These are phyloP conservation scores for Merluccius polli DNA, from an alignment of 2,797 vertebrate genomes.

Conservation along the genomic window DNA sequence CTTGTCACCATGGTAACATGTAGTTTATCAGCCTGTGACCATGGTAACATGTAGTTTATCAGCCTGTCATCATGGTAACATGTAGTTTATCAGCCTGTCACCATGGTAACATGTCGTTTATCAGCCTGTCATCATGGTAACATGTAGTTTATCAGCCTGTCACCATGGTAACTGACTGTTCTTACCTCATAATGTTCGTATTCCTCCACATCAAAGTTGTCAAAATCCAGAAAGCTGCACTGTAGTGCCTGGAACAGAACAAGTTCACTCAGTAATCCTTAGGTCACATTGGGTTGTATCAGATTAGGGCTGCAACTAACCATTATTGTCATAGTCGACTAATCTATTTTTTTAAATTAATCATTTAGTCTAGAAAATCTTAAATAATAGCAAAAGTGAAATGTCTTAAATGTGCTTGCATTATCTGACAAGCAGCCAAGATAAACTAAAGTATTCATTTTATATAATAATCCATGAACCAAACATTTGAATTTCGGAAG, in stretches of 20 bases:
- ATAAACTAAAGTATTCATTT: too few species aligned
- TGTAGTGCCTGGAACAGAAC: slow-evolving; percentile 81
- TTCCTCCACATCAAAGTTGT: slow-evolving; percentile 92
- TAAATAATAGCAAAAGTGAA: too few species aligned
- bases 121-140: neutral
- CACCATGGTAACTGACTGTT: slow-evolving; percentile 7
- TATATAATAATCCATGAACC: too few species aligned
- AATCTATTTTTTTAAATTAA: too few species aligned
- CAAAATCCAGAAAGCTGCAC: slow-evolving; percentile 93
- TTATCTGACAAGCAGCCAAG: too few species aligned
- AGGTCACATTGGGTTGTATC: too few species aligned
- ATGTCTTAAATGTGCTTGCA: too few species aligned
- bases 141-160: neutral
- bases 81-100: neutral
- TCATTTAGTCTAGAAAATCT: too few species aligned
- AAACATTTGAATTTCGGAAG: too few species aligned
- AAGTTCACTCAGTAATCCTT: neutral
- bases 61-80: neutral
- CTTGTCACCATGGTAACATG: neutral
- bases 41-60: neutral
- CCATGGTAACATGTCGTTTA: neutral
- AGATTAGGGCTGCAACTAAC: too few species aligned
- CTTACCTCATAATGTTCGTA: slow-evolving; percentile 97
- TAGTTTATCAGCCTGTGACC: neutral
- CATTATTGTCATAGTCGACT: too few species aligned